Evolutionary conservation across 1,140 invertebrate genomes (phyloP), one percentile per base, ranked within the genome.

Genomic region (Rhyacophila brunnea): DNA sequence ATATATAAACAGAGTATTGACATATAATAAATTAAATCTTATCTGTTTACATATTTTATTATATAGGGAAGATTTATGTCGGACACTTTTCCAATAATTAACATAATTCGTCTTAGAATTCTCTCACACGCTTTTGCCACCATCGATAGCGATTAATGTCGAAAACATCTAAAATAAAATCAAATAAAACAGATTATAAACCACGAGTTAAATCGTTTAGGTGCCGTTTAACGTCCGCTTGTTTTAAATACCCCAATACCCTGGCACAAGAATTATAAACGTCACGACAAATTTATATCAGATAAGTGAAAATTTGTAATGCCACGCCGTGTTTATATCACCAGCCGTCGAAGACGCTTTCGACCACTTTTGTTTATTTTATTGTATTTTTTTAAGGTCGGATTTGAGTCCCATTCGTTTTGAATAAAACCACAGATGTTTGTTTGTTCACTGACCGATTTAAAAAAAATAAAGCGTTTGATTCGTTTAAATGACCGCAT

Each of bases 231-330:
- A 52, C 43, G 56, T 40, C 35, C 32, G 47, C 20, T 42, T 45
- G 42, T 51, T 42, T 63, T 63, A 58, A 63, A 58, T 54, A 54
- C 50, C 50, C 60, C 54, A 63, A 58, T 63, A 55, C 60, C 54
- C 60, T 50, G 50, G 54, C 58, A 58, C 47, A 52, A 57, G 35
- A 40, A 44, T 54, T 63, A 58, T 63, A 63, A 63, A 63, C 50
- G 60, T 63, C 60, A 63, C 55, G 60, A 63, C 60, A 63, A 63
- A 63, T 63, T 63, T 63, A 63, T 63, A 63, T 63, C 60, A 58
- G 60, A 63, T 63, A 58, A 63, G 34, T 48, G 55, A 58, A 63
- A 63, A 63, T 63, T 63, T 63, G 60, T 63, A 58, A 54, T 55
- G 60, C 43, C 51, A 52, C 35, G 52, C 50, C 51, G 55, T 47